Evolutionary conservation across 2,888 invertebrate species (phyloP).

Genomic region (Caenorhabditis afra): DNA sequence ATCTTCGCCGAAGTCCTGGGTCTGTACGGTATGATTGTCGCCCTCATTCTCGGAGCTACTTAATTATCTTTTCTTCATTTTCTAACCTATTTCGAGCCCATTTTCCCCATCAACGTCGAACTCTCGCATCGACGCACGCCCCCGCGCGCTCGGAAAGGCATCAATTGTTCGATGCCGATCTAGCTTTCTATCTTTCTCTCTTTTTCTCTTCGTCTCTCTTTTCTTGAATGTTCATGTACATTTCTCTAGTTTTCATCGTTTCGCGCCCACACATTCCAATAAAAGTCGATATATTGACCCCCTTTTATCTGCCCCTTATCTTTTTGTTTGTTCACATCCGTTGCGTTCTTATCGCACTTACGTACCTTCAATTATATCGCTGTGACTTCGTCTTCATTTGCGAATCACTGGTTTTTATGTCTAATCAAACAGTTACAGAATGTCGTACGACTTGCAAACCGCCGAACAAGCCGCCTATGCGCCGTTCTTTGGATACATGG

Average conservation of each 20-base stretch:
- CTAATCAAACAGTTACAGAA: slow-evolving; percentile 38
- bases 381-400: slow-evolving; percentile 16
- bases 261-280: slow-evolving; percentile 41
- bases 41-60: slow-evolving; percentile 96
- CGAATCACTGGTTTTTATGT: slow-evolving; percentile 4
- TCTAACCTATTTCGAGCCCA: slow-evolving; percentile 3
- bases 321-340: slow-evolving; percentile 3
- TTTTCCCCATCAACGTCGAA: slow-evolving; percentile 3
- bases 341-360: slow-evolving; percentile 42
- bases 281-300: slow-evolving; percentile 45
- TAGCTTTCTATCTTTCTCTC: slow-evolving; percentile 12
- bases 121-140: not conserved
- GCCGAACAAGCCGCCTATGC: slow-evolving; percentile 77
- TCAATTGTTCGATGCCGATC: slow-evolving; percentile 8
- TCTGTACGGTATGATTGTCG: slow-evolving; percentile 99
- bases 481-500: slow-evolving; percentile 79
- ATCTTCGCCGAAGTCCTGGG: slow-evolving; percentile 99
- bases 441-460: slow-evolving; percentile 76
- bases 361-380: slow-evolving; percentile 8
- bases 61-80: slow-evolving; percentile 55
- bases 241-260: slow-evolving; percentile 30
- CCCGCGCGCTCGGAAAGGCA: not conserved
- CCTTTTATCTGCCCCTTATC: not conserved
- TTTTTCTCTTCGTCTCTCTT: slow-evolving; percentile 3
- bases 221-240: slow-evolving; percentile 43